A percentile compares a stretch with the other conserved stretches of the same genome.
Conservation (phyloP, 2,888 invertebrate genomes). For the Eupithecia centaureata region DNA sequence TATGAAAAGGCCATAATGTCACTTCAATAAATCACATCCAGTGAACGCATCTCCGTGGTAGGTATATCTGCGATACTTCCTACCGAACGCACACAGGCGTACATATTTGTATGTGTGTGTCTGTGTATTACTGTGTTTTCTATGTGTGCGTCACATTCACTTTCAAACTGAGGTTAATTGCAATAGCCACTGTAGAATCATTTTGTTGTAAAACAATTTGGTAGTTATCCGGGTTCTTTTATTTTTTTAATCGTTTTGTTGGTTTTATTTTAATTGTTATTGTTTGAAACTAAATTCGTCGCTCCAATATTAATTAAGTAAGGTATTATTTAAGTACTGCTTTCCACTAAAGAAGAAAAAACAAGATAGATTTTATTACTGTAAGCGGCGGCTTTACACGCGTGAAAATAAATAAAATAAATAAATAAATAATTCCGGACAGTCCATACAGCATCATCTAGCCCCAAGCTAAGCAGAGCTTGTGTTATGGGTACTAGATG, state of each 20-base stretch:
- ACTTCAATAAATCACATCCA: conserved; percentile 45
- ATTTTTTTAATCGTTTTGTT: conserved; percentile 23
- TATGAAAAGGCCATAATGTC: background rate
- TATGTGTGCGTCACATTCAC: conserved; percentile 63
- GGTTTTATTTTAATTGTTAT: conserved; percentile 2
- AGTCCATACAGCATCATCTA: no score
- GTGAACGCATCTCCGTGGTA: conserved; percentile 42
- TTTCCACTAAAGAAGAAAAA: background rate
- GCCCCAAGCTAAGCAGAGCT: no score
- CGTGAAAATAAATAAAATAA: no score
- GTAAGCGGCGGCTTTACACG: no score
- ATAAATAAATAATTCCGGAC: no score
- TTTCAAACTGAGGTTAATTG: conserved; percentile 62
- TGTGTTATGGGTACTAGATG: no score
- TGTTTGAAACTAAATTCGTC: background rate
- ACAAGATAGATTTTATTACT: no score
- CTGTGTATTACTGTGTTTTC: background rate
- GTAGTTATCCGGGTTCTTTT: conserved; percentile 23
- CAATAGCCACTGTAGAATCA: conserved; percentile 41
- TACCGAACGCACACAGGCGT: conserved; percentile 48
- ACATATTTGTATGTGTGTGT: conserved; percentile 39
- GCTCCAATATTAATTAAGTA: background rate
- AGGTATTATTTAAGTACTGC: background rate
- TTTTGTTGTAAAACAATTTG: conserved; percentile 42
- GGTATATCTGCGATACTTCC: conserved; percentile 52